Base-by-base conservation (phyloP, 1,140 invertebrate genomes). In the Drosophila albomicans region DNA sequence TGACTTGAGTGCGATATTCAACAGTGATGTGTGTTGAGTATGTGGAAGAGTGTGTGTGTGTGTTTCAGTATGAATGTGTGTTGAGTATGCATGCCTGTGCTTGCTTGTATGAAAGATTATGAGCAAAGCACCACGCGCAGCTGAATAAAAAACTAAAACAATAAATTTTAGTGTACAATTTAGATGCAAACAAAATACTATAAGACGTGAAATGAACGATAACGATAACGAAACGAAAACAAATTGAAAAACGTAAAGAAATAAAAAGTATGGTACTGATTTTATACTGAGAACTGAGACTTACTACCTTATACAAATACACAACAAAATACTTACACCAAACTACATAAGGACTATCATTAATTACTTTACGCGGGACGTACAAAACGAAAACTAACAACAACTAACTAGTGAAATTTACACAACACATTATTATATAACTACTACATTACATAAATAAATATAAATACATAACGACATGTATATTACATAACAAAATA, bases 261-360 rank as follows among this genome's bases (percentile, higher is more conserved):
- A 43, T 10, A 38, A 8, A 38, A 32, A 38, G 84, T 72, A 88
- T 88, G 85, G 84, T 85, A 88, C 84, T 88, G 84, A 88, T 88
- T 89, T 88, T 88, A 88, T 88, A 88, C 84, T 88, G 84, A 88
- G 84, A 88, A 88, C 84, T 89, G 84, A 88, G 84, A 89, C 84
- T 87, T 87, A 84, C 75, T 76, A 87, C 80, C 80, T 75, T 88
- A 88, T 88, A 86, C 84, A 76, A 76, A 71, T 69, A 76, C 69
- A 65, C 62, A 73, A 71, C 10, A 38, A 38, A 41, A 64, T 46
- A 76, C 43, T 70, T 63, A 82, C 57, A 78, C 48, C 35, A 38
- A 59, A 66, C 43, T 62, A 87, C 69, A 78, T 69, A 88, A 89
- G 80, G 84, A 88, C 84, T 88, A 62, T 67, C 59, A 69, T 69